A percentile compares a stretch with the other conserved stretches of the same genome.
Conservation (phyloP, 1,140 invertebrate species). For the Lordiphosa clarofinis region DNA sequence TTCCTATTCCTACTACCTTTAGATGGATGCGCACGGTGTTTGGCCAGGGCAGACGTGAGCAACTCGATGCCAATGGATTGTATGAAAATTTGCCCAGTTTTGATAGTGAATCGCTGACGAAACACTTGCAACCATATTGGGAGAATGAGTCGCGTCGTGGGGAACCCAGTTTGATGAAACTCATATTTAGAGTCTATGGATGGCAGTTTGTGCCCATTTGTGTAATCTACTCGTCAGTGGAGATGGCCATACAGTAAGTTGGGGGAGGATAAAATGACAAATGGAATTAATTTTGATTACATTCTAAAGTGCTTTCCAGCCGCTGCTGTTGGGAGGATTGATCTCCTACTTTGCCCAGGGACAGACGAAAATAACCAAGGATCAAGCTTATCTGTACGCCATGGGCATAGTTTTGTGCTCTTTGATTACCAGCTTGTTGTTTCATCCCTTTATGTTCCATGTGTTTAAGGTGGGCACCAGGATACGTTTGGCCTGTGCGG, state of each 20-base stretch:
- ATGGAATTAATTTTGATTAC: not conserved
- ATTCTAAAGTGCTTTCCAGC: conserved; percentile 81
- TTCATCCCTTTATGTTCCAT: conserved; percentile 86
- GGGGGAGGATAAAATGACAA: not conserved
- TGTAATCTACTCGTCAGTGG: conserved; percentile 49
- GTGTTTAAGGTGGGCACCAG: conserved; percentile 83
- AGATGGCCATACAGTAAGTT: conserved; percentile 63
- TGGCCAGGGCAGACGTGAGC: conserved; percentile 67
- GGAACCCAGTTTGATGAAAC: conserved; percentile 80
- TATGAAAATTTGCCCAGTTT: conserved; percentile 79
- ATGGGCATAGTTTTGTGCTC: conserved; percentile 82
- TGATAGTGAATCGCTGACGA: conserved; percentile 79
- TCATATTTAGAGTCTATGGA: conserved; percentile 83
- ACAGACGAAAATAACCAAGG: conserved; percentile 64
- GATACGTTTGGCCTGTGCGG: conserved; percentile 81
- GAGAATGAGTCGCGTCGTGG: conserved; percentile 80
- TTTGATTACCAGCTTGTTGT: conserved; percentile 82
- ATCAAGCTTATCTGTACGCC: conserved; percentile 82
- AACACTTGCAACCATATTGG: conserved; percentile 82
- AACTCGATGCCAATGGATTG: conserved; percentile 79
- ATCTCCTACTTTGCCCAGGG: conserved; percentile 82
- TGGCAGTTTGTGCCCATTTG: conserved; percentile 69
- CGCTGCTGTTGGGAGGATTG: conserved; percentile 84
- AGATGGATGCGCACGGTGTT: conserved; percentile 79
- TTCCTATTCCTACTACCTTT: conserved; percentile 1